Percentiles rank a stretch among this genome's conserved stretches.
phyloP scores from a whole-genome alignment of 2,113 vertebrate genomes.

The Arothron firmamentum region DNA sequence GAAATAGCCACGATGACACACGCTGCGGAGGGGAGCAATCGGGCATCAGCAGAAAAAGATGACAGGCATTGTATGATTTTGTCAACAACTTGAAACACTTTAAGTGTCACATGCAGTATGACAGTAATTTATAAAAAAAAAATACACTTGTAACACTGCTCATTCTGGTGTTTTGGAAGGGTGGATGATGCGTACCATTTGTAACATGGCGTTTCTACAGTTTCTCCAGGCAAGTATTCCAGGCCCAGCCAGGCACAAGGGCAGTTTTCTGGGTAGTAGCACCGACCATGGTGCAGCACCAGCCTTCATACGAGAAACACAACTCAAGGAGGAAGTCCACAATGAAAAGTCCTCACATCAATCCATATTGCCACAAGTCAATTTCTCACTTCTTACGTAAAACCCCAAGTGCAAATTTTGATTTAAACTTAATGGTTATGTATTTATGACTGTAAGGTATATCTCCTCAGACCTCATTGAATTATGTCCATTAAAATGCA shows the following conservation, averaged over 20 bases:
- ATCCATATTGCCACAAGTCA: neutral
- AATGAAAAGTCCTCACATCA: conserved; percentile 2
- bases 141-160: neutral
- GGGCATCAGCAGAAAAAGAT: neutral
- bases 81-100: no score
- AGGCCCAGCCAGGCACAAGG: conserved; percentile 94
- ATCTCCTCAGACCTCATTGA: no score
- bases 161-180: neutral
- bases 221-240: conserved; percentile 92
- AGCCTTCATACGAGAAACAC: conserved; percentile 75
- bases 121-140: no score
- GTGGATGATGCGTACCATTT: conserved; percentile 80
- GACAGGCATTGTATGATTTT: no score
- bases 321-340: conserved; percentile 12
- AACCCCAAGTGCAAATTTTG: no score
- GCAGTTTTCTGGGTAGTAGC: conserved; percentile 94
- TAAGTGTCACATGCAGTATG: no score
- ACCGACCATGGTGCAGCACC: conserved; percentile 89
- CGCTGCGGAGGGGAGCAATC: conserved; percentile 67
- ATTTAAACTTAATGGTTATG: no score
- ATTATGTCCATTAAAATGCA: no score
- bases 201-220: conserved; percentile 90
- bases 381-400: neutral
- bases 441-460: no score
- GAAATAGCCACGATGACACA: conserved; percentile 91